Evolutionary conservation across 1,140 invertebrate species (phyloP).

Genomic region (Neuroterus valhalla): DNA sequence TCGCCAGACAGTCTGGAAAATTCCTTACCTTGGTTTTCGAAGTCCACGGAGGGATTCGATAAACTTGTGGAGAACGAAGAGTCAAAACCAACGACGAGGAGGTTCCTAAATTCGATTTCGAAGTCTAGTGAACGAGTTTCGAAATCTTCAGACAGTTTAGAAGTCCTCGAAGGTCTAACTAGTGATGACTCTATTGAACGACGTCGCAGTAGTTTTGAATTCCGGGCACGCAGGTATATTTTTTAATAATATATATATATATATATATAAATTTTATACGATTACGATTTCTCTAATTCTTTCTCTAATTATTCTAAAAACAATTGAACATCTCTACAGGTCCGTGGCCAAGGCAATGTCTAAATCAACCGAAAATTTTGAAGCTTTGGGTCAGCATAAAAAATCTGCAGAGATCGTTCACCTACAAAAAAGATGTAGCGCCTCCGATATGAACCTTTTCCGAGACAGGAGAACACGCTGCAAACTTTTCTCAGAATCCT

Average conservation of each 20-base stretch:
- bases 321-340: neutral
- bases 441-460: slow-evolving; percentile 66
- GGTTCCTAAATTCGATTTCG: slow-evolving; percentile 55
- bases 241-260: too few relatives aligned
- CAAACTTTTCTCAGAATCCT: slow-evolving; percentile 59
- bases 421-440: slow-evolving; percentile 63
- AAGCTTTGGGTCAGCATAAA: slow-evolving; percentile 50
- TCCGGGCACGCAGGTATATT: slow-evolving; percentile 45
- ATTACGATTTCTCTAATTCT: too few relatives aligned
- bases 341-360: slow-evolving; percentile 60
- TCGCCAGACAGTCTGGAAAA: slow-evolving; percentile 68
- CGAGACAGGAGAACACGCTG: slow-evolving; percentile 49
- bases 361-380: slow-evolving; percentile 71
- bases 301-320: too few relatives aligned
- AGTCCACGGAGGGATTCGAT: slow-evolving; percentile 66
- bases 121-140: slow-evolving; percentile 63
- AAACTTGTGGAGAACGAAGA: slow-evolving; percentile 58
- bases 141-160: slow-evolving; percentile 68
- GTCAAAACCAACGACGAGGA: slow-evolving; percentile 53
- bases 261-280: neutral
- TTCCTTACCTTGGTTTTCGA: slow-evolving; percentile 57
- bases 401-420: slow-evolving; percentile 43
- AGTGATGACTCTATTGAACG: slow-evolving; percentile 66
- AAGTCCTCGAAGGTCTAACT: slow-evolving; percentile 56
- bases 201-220: slow-evolving; percentile 64